A percentile compares a stretch with the other conserved stretches of the same genome.
Conservation (phyloP, 2,113 vertebrate species). For the Lanius ludovicianus region DNA sequence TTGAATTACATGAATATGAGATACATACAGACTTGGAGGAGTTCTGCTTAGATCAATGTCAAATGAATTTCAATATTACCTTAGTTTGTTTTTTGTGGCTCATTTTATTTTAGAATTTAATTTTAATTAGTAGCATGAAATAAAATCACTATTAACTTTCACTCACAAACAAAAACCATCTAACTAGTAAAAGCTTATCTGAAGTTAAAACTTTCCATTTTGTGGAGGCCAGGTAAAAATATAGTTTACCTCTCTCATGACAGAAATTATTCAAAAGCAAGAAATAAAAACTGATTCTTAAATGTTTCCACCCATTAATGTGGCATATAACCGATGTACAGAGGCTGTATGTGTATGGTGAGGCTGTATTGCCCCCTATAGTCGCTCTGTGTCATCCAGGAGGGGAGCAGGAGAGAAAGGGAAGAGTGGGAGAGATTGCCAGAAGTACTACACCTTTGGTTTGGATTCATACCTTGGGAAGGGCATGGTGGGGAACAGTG, state of each 20-base stretch:
- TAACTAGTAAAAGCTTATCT: background rate
- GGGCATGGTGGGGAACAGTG: background rate
- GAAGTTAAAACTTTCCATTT: background rate
- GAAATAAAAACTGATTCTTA: background rate
- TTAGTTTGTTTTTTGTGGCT: background rate
- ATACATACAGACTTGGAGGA: background rate
- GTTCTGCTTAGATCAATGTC: conserved; percentile 52
- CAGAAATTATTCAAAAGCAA: conserved; percentile 5
- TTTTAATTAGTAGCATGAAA: conserved; percentile 33
- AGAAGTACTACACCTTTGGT: background rate
- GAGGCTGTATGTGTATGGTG: conserved; percentile 26
- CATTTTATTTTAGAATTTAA: background rate
- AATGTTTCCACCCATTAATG: background rate
- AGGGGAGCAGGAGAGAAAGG: background rate
- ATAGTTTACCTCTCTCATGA: background rate
- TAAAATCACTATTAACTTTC: conserved; percentile 38
- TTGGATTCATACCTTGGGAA: background rate
- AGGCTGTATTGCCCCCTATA: conserved; percentile 79
- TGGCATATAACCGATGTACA: background rate
- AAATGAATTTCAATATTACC: conserved; percentile 55
- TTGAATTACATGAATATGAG: conserved; percentile 54
- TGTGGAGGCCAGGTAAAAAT: background rate
- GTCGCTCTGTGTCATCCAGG: conserved; percentile 60
- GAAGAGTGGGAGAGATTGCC: background rate
- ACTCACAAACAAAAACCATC: background rate